phyloP scores from a whole-genome alignment of 2,888 invertebrate species.

The Leucania comma region DNA sequence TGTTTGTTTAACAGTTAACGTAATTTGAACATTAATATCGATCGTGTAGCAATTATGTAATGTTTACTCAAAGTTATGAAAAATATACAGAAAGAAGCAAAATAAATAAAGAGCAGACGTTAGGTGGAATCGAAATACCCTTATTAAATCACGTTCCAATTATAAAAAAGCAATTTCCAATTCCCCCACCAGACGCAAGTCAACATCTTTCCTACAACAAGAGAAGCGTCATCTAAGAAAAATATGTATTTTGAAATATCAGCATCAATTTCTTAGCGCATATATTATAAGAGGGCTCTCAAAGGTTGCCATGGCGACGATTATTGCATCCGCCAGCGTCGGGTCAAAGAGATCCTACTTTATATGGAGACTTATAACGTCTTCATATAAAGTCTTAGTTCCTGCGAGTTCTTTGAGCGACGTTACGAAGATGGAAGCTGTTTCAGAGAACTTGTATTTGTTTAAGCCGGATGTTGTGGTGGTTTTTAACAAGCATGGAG shows the following conservation, averaged over 20 bases:
- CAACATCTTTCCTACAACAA: background rate
- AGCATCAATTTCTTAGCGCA: conserved; percentile 49
- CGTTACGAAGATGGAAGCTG: conserved; percentile 12
- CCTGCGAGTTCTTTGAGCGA: conserved; percentile 40
- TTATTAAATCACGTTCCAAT: conserved; percentile 1
- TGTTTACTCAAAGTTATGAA: background rate
- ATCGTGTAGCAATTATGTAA: background rate
- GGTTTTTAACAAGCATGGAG: background rate
- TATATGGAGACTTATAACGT: conserved; percentile 37
- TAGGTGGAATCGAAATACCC: background rate
- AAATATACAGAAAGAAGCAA: background rate
- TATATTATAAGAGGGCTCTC: conserved; percentile 40
- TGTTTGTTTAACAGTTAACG: background rate
- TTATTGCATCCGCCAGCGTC: conserved; percentile 55
- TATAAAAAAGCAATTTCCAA: conserved; percentile 11
- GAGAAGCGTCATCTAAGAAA: conserved; percentile 13
- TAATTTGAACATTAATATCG: background rate
- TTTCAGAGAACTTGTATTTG: background rate
- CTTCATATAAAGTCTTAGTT: conserved; percentile 35
- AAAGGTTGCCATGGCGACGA: conserved; percentile 61
- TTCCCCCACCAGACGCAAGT: background rate
- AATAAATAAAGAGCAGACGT: too few relatives aligned
- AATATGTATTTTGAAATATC: conserved; percentile 40
- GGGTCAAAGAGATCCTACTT: conserved; percentile 47
- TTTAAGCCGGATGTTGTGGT: background rate